Evolutionary conservation across 1,140 invertebrate species (phyloP), one percentile per base, ranked within the genome.

Genomic region (Ceratina japonica): DNA sequence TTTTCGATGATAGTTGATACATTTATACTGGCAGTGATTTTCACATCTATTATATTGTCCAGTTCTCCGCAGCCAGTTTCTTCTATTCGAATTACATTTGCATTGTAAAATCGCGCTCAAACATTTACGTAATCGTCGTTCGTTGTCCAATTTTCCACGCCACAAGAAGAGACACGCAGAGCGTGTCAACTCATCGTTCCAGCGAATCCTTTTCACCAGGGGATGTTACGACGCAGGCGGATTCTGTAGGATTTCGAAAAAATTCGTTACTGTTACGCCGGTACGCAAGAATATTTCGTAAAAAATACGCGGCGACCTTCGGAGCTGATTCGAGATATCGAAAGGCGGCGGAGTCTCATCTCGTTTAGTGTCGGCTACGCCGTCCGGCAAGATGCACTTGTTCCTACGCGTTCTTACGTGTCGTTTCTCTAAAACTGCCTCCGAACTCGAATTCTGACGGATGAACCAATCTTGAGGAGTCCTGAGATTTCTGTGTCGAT

Each of bases 221-320:
- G 49, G 13, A 4, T 7, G 51, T 1, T 2, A 37, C 7, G 44
- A 0, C 20, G 37, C 37, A 12, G 13, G 15, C 61, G 62, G 1
- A 12, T 12, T 66, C 1, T 8, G 4, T 18, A n/a, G 51, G 75
- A 68, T 85, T 81, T 84, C 72, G 59, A 75, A 22, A 37, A 37
- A 31, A 86, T 78, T 79, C 63, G 58, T 62, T 75, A 44, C 44
- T 20, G 58, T 54, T 56, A 37, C 59, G 61, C 27, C n/a, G n/a
- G n/a, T n/a, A n/a, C n/a, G n/a, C n/a, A n/a, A n/a, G n/a, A n/a
- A 75, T 80, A 79, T 90, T 88, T 88, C 86, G 85, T 81, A 88
- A 91, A 91, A 88, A 90, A 87, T 88, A 90, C 88, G 86, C 71
- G 86, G 80, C 84, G 89, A 90, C 91, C 91, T 92, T 92, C 85